phyloP scores from a whole-genome alignment of 2,113 vertebrate species.

The Nanorana parkeri region DNA sequence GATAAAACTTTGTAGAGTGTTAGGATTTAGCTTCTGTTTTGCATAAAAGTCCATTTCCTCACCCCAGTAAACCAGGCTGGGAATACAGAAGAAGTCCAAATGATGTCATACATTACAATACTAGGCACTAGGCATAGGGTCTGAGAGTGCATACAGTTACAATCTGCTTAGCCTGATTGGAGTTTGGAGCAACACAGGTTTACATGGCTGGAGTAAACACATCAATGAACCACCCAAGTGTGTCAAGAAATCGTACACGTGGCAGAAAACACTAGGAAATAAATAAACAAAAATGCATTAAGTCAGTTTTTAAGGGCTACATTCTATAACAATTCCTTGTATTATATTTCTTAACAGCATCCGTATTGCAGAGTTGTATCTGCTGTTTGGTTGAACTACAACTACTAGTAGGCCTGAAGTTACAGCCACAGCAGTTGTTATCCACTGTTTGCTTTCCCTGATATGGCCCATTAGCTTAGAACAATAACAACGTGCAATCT shows the following conservation, averaged over 20 bases:
- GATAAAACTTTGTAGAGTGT: no score
- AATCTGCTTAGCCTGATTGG: no score
- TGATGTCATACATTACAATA: no score
- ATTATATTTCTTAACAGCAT: not conserved
- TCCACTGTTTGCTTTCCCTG: not conserved
- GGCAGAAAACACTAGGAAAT: not conserved
- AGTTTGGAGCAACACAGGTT: no score
- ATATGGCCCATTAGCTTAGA: conserved; percentile 28
- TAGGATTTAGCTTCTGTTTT: no score
- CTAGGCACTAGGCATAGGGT: no score
- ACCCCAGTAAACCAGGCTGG: no score
- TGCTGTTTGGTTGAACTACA: not conserved
- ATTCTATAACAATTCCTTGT: not conserved
- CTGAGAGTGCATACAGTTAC: no score
- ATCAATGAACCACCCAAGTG: no score
- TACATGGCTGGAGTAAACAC: no score
- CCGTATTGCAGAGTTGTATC: not conserved
- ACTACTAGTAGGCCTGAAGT: not conserved
- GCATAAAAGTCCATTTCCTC: no score
- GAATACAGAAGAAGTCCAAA: no score
- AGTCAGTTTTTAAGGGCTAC: not conserved
- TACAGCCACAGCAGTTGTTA: not conserved
- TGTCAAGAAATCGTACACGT: conserved; percentile 39
- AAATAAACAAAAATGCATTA: not conserved
- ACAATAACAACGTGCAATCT: conserved; percentile 45